Evolutionary conservation across 1,140 invertebrate genomes (phyloP).

Genomic region (Camponotus vicinus): DNA sequence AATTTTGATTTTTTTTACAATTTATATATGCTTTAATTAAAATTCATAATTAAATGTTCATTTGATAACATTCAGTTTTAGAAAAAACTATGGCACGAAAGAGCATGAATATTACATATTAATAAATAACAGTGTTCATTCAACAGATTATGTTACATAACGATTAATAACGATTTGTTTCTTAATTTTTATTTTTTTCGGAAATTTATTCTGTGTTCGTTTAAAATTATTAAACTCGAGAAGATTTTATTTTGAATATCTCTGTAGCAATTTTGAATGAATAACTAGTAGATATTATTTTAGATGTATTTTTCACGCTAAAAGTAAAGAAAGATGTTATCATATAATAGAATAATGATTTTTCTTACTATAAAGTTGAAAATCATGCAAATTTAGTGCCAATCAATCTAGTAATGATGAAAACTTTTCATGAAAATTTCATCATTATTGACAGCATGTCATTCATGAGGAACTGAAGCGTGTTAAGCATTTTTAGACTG

Average conservation of each 20-base stretch:
- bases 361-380: not conserved
- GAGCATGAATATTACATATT: not conserved
- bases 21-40: not conserved
- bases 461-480: not conserved
- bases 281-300: not conserved
- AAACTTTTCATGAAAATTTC: not conserved
- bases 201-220: not conserved
- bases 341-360: not conserved
- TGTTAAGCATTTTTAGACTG: not conserved
- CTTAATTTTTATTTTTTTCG: not conserved
- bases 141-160: not conserved
- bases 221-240: not conserved
- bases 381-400: constrained; percentile 13
- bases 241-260: not conserved
- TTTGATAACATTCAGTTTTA: not conserved
- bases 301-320: not conserved
- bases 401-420: not conserved
- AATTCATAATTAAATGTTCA: not conserved
- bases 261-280: not conserved
- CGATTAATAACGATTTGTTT: not conserved
- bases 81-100: not conserved
- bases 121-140: not conserved
- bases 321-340: not conserved
- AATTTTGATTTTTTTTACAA: constrained; percentile 6
- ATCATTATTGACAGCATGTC: not conserved